These are phyloP conservation scores for Pollenia griseotomentosa DNA, from an alignment of 2,888 invertebrate species.

Conservation along the genomic window DNA sequence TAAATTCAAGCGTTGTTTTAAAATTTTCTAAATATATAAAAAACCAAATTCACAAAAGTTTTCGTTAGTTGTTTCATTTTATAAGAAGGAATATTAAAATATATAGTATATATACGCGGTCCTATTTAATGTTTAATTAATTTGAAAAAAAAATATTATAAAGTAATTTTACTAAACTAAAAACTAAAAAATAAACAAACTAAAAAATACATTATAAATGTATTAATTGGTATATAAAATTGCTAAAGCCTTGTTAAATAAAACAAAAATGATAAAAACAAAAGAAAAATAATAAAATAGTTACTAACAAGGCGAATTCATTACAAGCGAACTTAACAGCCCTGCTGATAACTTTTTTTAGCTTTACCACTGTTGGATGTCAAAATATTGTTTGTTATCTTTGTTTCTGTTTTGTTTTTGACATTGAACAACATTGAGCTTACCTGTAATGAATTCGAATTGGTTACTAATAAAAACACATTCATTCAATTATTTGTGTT, in stretches of 20 bases:
- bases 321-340: too few relatives aligned
- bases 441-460: too few relatives aligned
- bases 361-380: too few relatives aligned
- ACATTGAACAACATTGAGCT: too few relatives aligned
- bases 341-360: too few relatives aligned
- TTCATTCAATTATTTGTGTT: conserved; percentile 37
- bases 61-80: conserved; percentile 8
- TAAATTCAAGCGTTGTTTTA: conserved; percentile 24
- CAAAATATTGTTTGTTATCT: too few relatives aligned
- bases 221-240: conserved; percentile 66
- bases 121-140: conserved; percentile 23
- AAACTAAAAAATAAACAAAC: conserved; percentile 65
- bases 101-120: conserved; percentile 17
- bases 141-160: conserved; percentile 58
- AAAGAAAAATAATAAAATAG: conserved; percentile 35
- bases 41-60: conserved; percentile 53
- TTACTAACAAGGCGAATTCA: not conserved
- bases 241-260: conserved; percentile 61
- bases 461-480: conserved; percentile 11
- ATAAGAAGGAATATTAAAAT: not conserved
- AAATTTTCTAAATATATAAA: conserved; percentile 14
- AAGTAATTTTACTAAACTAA: conserved; percentile 72
- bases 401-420: too few relatives aligned
- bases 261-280: conserved; percentile 28
- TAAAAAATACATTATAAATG: conserved; percentile 71